Evolutionary conservation across 2,888 invertebrate species (phyloP).

Genomic region (Abrostola tripartita): DNA sequence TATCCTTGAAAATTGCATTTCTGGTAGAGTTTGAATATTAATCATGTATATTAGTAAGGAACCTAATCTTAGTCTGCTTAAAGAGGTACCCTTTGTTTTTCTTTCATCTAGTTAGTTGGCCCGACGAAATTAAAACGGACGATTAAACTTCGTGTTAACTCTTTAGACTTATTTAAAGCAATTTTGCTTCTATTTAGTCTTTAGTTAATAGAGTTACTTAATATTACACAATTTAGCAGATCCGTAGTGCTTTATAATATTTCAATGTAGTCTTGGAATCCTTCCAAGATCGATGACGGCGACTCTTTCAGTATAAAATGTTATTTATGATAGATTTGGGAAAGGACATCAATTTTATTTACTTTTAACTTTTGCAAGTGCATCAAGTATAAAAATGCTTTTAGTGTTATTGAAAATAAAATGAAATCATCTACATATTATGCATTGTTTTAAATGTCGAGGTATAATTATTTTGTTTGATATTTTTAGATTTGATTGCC

Average conservation of each 20-base stretch:
- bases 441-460: no score
- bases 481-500: no score
- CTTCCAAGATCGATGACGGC: constrained; percentile 7
- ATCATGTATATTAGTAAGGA: neutral
- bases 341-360: no score
- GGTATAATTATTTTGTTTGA: no score
- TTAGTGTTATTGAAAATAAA: no score
- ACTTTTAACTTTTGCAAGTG: no score
- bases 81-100: constrained; percentile 29
- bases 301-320: neutral
- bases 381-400: no score
- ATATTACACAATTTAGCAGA: constrained; percentile 31
- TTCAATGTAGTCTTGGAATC: constrained; percentile 12
- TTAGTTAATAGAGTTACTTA: constrained; percentile 24
- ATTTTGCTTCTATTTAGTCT: constrained; percentile 22
- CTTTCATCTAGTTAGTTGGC: constrained; percentile 30
- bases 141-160: constrained; percentile 29
- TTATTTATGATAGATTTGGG: neutral
- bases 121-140: constrained; percentile 34
- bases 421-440: no score
- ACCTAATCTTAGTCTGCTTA: constrained; percentile 13
- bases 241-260: constrained; percentile 1
- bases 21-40: constrained; percentile 16
- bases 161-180: constrained; percentile 30
- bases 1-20: constrained; percentile 29